Conservation (phyloP, 1,140 invertebrate genomes). For the Zophobas morio region DNA sequence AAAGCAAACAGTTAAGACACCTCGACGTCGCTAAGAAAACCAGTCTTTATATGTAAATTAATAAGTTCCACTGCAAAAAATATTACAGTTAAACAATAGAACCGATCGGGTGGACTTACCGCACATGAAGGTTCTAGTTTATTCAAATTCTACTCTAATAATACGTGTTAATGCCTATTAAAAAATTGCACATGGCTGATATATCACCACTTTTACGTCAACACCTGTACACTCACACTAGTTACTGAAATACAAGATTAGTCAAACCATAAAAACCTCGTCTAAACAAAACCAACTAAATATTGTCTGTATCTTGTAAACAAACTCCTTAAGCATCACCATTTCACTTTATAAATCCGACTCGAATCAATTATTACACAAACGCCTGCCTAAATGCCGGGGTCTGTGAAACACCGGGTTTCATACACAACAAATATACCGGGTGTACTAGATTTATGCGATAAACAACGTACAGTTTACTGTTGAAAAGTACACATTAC, state of each 20-base stretch:
- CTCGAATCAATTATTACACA: too few relatives aligned
- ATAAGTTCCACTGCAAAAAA: conserved; percentile 29
- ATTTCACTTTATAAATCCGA: background rate
- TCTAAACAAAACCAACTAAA: conserved; percentile 24
- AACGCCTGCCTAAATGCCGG: too few relatives aligned
- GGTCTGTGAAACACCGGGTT: too few relatives aligned
- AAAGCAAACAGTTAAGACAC: conserved; percentile 40
- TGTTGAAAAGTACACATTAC: too few relatives aligned
- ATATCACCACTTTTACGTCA: conserved; percentile 15
- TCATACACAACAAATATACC: too few relatives aligned
- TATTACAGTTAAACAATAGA: conserved; percentile 42
- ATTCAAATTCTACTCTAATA: too few relatives aligned
- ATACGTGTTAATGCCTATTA: background rate
- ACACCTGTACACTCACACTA: conserved; percentile 4
- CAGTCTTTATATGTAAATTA: conserved; percentile 35
- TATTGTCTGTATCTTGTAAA: conserved; percentile 13
- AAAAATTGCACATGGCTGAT: conserved; percentile 4
- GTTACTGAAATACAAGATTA: conserved; percentile 11
- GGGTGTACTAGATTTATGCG: too few relatives aligned
- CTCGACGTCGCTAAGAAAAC: conserved; percentile 29
- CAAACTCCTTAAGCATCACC: conserved; percentile 18
- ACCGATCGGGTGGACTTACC: conserved; percentile 10
- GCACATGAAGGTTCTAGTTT: background rate
- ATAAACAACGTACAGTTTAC: too few relatives aligned
- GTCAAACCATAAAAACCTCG: conserved; percentile 21